These are phyloP conservation scores for Strix aluco DNA, from an alignment of 2,113 vertebrate species.

Conservation along the genomic window DNA sequence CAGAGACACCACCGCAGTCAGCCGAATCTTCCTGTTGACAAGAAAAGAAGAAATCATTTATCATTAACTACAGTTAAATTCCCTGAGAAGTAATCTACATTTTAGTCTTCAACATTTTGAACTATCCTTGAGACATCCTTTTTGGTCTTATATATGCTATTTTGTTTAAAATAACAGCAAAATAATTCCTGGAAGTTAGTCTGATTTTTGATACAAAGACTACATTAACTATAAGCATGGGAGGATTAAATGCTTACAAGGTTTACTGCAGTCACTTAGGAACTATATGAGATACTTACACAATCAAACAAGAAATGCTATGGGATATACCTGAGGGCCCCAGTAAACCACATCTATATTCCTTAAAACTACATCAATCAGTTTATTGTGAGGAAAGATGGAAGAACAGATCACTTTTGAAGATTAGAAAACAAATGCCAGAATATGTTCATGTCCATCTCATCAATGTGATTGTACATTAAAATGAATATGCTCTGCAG, in stretches of 20 bases:
- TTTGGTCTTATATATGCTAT: not conserved
- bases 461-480: not conserved
- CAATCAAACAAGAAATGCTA: not conserved
- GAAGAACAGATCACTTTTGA: not conserved
- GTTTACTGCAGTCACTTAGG: not conserved
- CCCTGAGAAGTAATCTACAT: not conserved
- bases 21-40: conserved; percentile 89
- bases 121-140: conserved; percentile 5
- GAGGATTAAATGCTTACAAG: not conserved
- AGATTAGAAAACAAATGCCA: not conserved
- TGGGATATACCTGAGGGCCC: not conserved
- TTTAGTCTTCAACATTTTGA: not conserved
- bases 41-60: conserved; percentile 44
- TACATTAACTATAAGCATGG: not conserved
- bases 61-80: not conserved
- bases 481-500: not conserved
- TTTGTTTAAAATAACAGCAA: not conserved
- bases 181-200: not conserved
- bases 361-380: not conserved
- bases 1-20: conserved; percentile 91
- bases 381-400: not conserved
- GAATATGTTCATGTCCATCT: not conserved
- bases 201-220: not conserved
- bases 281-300: not conserved
- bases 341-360: not conserved